Percentiles rank a stretch among this genome's conserved stretches.
phyloP scores from a whole-genome alignment of 2,888 invertebrate species.

The Nephrotoma guestfalica region DNA sequence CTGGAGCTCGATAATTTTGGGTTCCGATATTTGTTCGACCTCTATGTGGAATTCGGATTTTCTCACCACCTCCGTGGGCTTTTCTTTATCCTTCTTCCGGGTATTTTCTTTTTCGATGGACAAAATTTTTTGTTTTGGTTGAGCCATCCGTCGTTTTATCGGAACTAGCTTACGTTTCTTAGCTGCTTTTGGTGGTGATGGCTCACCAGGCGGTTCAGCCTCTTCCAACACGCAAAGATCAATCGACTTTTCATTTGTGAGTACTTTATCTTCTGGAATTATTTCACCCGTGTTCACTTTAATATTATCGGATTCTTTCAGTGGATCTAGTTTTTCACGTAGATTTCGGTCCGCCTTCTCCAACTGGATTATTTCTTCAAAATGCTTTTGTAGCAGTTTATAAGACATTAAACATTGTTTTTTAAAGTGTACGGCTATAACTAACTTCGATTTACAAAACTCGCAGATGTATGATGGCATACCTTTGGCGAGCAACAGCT shows the following conservation, averaged over 20 bases:
- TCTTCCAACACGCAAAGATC: background rate
- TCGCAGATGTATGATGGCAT: slow-evolving; percentile 12
- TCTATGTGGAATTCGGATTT: background rate
- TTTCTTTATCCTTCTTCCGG: background rate
- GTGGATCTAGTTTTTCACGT: background rate
- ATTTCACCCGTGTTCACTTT: background rate
- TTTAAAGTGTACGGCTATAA: slow-evolving; percentile 11
- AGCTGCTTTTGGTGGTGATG: background rate
- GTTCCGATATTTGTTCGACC: background rate
- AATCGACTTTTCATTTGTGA: background rate
- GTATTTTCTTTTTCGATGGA: background rate
- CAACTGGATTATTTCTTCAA: background rate
- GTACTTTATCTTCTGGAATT: background rate
- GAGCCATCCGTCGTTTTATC: background rate
- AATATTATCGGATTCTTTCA: background rate
- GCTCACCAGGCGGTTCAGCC: background rate
- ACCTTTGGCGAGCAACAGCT: slow-evolving; percentile 5
- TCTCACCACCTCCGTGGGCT: background rate
- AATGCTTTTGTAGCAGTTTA: background rate
- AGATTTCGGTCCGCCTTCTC: background rate
- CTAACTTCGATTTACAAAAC: slow-evolving; percentile 13
- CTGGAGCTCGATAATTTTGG: background rate
- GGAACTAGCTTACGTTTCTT: background rate
- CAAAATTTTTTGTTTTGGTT: background rate
- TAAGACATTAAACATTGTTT: slow-evolving; percentile 8